Evolutionary conservation across 1,140 invertebrate species (phyloP).

Genomic region (Thereuonema tuberculata): DNA sequence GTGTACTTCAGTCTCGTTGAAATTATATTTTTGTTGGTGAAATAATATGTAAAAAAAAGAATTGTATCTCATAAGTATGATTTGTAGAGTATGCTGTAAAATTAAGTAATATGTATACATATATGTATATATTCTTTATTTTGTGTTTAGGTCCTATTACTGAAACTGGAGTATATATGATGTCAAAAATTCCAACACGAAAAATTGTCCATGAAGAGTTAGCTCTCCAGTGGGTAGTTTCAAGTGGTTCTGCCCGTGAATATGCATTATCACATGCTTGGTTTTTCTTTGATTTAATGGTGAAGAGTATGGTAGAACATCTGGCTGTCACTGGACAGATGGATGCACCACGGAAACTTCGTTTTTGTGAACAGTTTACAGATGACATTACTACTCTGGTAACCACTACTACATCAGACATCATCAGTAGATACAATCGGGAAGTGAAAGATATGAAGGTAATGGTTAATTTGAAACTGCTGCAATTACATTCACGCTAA

Average conservation of each 20-base stretch:
- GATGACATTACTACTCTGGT: slow-evolving; percentile 75
- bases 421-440: slow-evolving; percentile 45
- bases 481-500: not conserved
- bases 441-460: slow-evolving; percentile 53
- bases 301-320: slow-evolving; percentile 85
- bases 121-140: too few species aligned
- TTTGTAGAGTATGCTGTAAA: too few species aligned
- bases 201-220: slow-evolving; percentile 81
- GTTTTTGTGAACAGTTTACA: slow-evolving; percentile 77
- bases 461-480: too few species aligned
- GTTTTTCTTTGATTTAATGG: slow-evolving; percentile 82
- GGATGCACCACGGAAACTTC: slow-evolving; percentile 55
- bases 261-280: slow-evolving; percentile 76
- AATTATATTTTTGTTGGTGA: too few species aligned
- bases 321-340: slow-evolving; percentile 54
- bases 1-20: too few species aligned
- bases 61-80: too few species aligned
- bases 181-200: slow-evolving; percentile 16
- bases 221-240: slow-evolving; percentile 79
- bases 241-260: slow-evolving; percentile 66
- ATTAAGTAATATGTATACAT: too few species aligned
- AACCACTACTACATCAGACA: slow-evolving; percentile 64
- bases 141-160: slow-evolving; percentile 18
- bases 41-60: too few species aligned
- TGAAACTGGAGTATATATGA: slow-evolving; percentile 19